Evolutionary conservation across 2,113 vertebrate genomes (phyloP).

Genomic region (Leptobrachium ailaonicum): DNA sequence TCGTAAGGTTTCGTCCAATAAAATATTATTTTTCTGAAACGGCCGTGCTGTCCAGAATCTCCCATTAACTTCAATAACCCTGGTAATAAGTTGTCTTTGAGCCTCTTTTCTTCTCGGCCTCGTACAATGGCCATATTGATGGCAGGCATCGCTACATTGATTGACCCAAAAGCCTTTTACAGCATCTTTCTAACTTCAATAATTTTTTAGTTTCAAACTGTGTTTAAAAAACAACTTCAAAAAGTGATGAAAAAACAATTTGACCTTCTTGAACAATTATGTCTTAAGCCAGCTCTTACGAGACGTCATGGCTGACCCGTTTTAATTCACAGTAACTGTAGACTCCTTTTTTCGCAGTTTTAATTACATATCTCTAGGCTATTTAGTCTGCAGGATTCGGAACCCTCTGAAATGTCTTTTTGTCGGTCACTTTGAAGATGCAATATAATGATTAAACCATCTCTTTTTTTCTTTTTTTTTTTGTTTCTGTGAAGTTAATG

Average conservation of each 20-base stretch:
- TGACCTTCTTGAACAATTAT: slow-evolving; percentile 53
- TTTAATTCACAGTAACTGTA: slow-evolving; percentile 37
- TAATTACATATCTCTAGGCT: slow-evolving; percentile 51
- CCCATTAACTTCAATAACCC: slow-evolving; percentile 27
- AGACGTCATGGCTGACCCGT: slow-evolving; percentile 46
- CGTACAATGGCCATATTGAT: slow-evolving; percentile 15
- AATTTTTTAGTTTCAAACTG: slow-evolving; percentile 43
- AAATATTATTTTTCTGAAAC: too few species aligned
- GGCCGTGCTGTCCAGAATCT: neutral
- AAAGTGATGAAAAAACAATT: slow-evolving; percentile 53
- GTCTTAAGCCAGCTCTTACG: slow-evolving; percentile 53
- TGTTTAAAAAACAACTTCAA: slow-evolving; percentile 49
- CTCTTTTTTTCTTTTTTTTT: neutral
- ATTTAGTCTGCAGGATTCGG: slow-evolving; percentile 50
- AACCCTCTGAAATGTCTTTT: slow-evolving; percentile 44
- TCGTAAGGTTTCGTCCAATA: too few species aligned
- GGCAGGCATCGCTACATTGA: slow-evolving; percentile 14
- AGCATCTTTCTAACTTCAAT: slow-evolving; percentile 30
- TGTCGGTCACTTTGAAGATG: slow-evolving; percentile 47
- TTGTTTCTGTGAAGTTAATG: slow-evolving; percentile 31
- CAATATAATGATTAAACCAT: slow-evolving; percentile 42
- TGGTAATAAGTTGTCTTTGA: slow-evolving; percentile 29
- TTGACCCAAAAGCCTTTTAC: slow-evolving; percentile 27
- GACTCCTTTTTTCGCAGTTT: slow-evolving; percentile 51
- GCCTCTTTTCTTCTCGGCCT: neutral